Base-by-base conservation (phyloP, 2,888 invertebrate genomes). In the Venustoraphidia nigricollis region DNA sequence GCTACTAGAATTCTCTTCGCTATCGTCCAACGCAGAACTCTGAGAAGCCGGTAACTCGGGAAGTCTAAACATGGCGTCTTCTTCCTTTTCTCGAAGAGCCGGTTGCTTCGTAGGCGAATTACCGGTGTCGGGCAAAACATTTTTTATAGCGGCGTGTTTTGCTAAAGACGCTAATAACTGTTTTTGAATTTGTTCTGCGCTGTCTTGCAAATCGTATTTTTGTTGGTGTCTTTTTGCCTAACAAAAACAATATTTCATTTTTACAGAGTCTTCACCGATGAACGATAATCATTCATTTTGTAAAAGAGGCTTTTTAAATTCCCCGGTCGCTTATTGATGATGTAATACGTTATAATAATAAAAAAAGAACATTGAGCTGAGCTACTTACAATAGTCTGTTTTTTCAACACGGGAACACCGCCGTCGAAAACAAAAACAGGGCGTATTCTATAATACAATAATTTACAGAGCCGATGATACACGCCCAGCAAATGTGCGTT, bases 371-470 rank as follows among this genome's bases (percentile, higher is more conserved):
- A 44, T 48, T 11, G 11, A 36, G 48, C 47, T 42, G 45, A 42
- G 41, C 34, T 54, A 70, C 77, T 78, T 72, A 92, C 93, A 69
- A 95, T 83, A 9, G 94, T 95, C 68, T 91, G 86, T 58, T 77
- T 84, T 69, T 98, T 98, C 38, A 98, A 76, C 48, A 76, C 74
- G 11, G 98, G 97, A 44, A 91, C 89, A 40, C 84, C 86, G 27
- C 98, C 98, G 75, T 99, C 98, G 70, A 99, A 99, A 9, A 99
- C 92, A 73, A 99, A 97, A 2, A 98, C 80, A 2, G 98, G 98
- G 59, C 90, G 92, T 54, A 99, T 91, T 62, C 86, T 83, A 65
- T 90, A 97, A 66, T 88, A 94, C 39, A 98, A 72, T 44, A 99
- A 73, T 71, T 99, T 99, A 68, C 96, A 96, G 44, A 99, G 76